These are phyloP conservation scores for Selenia dentaria DNA, from an alignment of 2,888 invertebrate genomes.

Conservation along the genomic window DNA sequence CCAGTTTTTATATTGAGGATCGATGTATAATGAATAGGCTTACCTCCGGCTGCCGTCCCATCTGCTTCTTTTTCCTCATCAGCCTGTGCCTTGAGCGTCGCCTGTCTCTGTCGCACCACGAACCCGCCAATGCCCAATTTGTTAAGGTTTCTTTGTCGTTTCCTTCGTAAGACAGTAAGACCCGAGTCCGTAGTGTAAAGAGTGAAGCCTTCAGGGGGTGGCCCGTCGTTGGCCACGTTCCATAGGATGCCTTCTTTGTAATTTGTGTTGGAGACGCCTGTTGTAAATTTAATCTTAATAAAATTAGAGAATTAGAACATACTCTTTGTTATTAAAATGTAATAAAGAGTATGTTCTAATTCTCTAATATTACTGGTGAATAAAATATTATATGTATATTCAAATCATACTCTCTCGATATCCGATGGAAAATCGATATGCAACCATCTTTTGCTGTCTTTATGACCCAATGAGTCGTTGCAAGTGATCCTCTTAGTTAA, in stretches of 20 bases:
- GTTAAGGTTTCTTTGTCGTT: conserved; percentile 94
- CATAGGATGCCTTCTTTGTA: conserved; percentile 94
- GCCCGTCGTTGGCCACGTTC: conserved; percentile 90
- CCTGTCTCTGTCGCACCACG: conserved; percentile 89
- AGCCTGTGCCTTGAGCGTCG: conserved; percentile 60
- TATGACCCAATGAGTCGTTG: no score
- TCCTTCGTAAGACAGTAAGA: conserved; percentile 90
- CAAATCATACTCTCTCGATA: no score
- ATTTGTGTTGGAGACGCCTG: conserved; percentile 57
- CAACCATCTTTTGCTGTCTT: no score
- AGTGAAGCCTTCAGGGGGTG: conserved; percentile 93
- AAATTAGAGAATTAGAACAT: no score
- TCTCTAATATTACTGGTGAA: no score
- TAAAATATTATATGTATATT: no score
- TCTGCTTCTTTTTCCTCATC: conserved; percentile 70
- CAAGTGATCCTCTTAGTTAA: no score
- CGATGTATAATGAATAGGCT: no score
- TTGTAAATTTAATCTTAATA: not conserved
- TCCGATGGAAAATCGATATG: no score
- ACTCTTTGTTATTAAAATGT: no score
- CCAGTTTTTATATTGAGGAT: no score
- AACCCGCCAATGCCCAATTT: conserved; percentile 96
- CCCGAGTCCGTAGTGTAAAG: conserved; percentile 92
- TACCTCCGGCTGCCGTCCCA: conserved; percentile 62
- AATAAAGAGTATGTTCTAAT: no score